Evolutionary conservation across 2,888 invertebrate species (phyloP).

Genomic region (Mamestra brassicae): DNA sequence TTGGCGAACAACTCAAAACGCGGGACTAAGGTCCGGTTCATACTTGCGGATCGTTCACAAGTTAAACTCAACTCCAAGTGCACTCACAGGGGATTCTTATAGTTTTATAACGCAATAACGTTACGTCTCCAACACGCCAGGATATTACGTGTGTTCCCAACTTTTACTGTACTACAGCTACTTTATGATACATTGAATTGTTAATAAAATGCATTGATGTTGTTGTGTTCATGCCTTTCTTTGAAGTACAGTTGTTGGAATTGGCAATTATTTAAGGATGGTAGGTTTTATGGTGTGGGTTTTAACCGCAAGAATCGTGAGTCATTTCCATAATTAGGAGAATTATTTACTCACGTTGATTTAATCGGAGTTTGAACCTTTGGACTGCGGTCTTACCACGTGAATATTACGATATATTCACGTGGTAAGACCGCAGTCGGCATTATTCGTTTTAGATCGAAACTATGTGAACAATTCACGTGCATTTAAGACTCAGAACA

Average conservation of each 20-base stretch:
- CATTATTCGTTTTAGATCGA: too few relatives aligned
- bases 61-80: constrained; percentile 78
- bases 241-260: constrained; percentile 1
- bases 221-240: constrained; percentile 27
- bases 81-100: constrained; percentile 75
- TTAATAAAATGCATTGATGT: constrained; percentile 57
- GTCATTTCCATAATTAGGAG: background rate
- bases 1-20: constrained; percentile 33
- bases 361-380: background rate
- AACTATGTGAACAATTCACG: constrained; percentile 1
- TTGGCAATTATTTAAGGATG: constrained; percentile 13
- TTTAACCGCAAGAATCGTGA: constrained; percentile 29
- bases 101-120: constrained; percentile 85
- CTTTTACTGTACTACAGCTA: constrained; percentile 69
- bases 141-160: constrained; percentile 78
- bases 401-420: background rate
- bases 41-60: constrained; percentile 72
- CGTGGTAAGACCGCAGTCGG: too few relatives aligned
- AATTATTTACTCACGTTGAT: constrained; percentile 18
- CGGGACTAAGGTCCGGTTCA: constrained; percentile 38
- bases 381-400: background rate
- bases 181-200: constrained; percentile 65
- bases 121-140: constrained; percentile 73
- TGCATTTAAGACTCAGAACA: background rate
- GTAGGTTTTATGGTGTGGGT: constrained; percentile 1